Conservation (phyloP, 2,888 invertebrate species). For the Lacanobia wlatinum region DNA sequence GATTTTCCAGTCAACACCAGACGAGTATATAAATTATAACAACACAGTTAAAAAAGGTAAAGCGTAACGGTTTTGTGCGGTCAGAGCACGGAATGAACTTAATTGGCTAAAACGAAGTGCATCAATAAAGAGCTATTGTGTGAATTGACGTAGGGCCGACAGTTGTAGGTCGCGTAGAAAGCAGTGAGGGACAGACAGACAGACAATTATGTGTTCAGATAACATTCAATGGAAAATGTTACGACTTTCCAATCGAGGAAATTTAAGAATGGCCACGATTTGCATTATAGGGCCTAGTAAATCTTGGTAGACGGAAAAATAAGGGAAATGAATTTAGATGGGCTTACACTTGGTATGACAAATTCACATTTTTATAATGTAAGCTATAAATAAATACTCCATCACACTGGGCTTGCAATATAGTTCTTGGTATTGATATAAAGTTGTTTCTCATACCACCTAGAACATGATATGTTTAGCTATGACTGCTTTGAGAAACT, state of each 20-base stretch:
- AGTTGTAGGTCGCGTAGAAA: slow-evolving; percentile 60
- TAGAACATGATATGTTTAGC: background rate
- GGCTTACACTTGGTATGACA: background rate
- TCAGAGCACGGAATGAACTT: slow-evolving; percentile 29
- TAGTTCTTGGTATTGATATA: background rate
- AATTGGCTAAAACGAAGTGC: slow-evolving; percentile 39
- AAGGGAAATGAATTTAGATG: background rate
- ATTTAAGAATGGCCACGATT: slow-evolving; percentile 26
- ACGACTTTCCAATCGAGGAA: slow-evolving; percentile 61
- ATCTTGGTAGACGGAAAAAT: background rate
- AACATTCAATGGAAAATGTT: slow-evolving; percentile 47
- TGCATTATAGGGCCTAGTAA: background rate
- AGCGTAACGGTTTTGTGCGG: slow-evolving; percentile 26
- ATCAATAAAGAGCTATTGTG: slow-evolving; percentile 59
- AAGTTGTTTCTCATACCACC: no score
- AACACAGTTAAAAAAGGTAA: slow-evolving; percentile 11
- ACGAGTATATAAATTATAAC: slow-evolving; percentile 12
- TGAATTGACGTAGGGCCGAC: slow-evolving; percentile 59
- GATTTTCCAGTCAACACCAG: slow-evolving; percentile 17
- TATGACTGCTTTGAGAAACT: background rate
- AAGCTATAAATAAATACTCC: background rate
- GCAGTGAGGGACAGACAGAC: slow-evolving; percentile 49
- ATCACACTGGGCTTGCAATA: background rate
- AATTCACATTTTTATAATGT: background rate
- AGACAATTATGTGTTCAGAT: slow-evolving; percentile 47